Evolutionary conservation across 2,888 invertebrate genomes (phyloP), one percentile per base, ranked within the genome.

Genomic region (Sinohyriopsis cumingii): DNA sequence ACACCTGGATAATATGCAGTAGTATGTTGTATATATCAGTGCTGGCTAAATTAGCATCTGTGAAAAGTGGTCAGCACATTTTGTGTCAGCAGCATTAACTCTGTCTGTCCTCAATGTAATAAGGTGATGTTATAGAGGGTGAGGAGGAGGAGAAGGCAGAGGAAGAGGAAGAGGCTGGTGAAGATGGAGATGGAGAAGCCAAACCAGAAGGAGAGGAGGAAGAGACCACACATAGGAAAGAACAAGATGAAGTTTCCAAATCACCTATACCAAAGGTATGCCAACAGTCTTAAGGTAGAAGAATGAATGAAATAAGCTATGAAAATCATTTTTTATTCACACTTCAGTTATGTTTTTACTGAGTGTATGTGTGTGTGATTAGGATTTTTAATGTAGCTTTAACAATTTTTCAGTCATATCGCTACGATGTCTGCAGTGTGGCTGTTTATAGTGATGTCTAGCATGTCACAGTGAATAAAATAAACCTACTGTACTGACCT

Each of bases 261-360:
- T 78, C 82, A n/a, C 83, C 81, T 53, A 75, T 83, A 60, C 83
- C 81, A 55, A 81, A 82, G 78, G 82, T 81, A 72, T 4, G 20
- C 7, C 64, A 25, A 33, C 53, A 20, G 25, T 64, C 53, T 56
- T 55, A n/a, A 19, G 2, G 7, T 64, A 24, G 15, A 55, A 55
- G 66, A 12, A 1, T n/a, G 22, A 25, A 5, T 24, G 25, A n/a
- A 24, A n/a, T 19, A 33, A 33, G 15, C n/a, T 19, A 45, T 22
- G 20, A 19, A 20, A 45, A 45, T 28, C 53, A 0, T n/a, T 53
- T 33, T 7, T 20, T 63, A 7, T 33, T 7, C 33, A 33, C 33
- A 33, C 33, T 63, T n/a, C 19, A 20, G 1, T 15, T 45, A 19
- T 62, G 12, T 22, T 24, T 61, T 61, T 7, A 7, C n/a, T 61